Conservation (phyloP, 2,113 vertebrate species). For the Laticauda colubrina region DNA sequence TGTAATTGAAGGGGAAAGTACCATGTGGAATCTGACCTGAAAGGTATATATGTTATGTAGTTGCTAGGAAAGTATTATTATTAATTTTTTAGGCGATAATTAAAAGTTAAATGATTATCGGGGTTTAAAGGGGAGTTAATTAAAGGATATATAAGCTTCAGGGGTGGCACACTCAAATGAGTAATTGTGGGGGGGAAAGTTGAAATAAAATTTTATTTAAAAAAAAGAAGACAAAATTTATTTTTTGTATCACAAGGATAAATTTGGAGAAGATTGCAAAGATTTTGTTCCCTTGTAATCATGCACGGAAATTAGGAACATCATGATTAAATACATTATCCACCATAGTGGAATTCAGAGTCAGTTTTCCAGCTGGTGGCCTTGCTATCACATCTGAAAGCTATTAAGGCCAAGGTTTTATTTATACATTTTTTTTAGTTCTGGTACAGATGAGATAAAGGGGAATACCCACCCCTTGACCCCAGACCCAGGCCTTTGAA, state of each 20-base stretch:
- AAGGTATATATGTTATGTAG: too few species aligned
- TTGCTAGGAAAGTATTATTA: too few species aligned
- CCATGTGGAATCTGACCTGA: too few species aligned
- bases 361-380: conserved; percentile 41
- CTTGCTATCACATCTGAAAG: conserved; percentile 23
- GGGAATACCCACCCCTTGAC: background rate
- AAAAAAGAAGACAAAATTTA: too few species aligned
- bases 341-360: conserved; percentile 27
- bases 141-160: too few species aligned
- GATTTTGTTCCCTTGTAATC: conserved; percentile 35
- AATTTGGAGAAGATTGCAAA: conserved; percentile 27
- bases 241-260: background rate
- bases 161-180: too few species aligned
- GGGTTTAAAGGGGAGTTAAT: too few species aligned
- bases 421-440: background rate
- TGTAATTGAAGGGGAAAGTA: too few species aligned
- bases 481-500: background rate
- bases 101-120: too few species aligned
- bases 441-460: background rate
- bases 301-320: conserved; percentile 11
- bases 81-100: too few species aligned
- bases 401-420: conserved; percentile 27
- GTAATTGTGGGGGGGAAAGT: too few species aligned
- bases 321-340: conserved; percentile 40
- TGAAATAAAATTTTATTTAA: too few species aligned